phyloP scores from a whole-genome alignment of 1,140 invertebrate genomes.

The Eumeta japonica region DNA sequence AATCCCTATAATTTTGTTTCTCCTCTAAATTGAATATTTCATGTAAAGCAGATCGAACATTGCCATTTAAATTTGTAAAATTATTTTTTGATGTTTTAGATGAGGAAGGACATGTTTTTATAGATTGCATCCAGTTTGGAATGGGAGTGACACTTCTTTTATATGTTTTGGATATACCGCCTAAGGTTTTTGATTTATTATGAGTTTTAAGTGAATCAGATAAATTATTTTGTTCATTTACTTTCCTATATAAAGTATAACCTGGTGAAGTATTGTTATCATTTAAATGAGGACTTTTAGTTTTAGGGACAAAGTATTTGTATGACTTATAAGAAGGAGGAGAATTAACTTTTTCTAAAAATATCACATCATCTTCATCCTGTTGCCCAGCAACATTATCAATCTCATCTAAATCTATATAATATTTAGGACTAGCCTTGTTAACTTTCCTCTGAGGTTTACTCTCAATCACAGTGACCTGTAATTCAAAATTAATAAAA shows the following conservation, averaged over 20 bases:
- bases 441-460: conserved; percentile 22
- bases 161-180: conserved; percentile 38
- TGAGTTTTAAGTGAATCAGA: conserved; percentile 26
- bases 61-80: conserved; percentile 31
- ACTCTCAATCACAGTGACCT: conserved; percentile 36
- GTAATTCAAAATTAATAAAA: conserved; percentile 12
- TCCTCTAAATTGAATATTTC: conserved; percentile 52
- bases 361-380: conserved; percentile 35
- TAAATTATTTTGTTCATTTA: conserved; percentile 19
- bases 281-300: conserved; percentile 9
- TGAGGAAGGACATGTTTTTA: conserved; percentile 16
- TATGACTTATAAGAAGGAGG: conserved; percentile 25
- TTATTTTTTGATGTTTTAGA: conserved; percentile 21
- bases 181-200: conserved; percentile 32
- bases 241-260: conserved; percentile 26
- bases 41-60: conserved; percentile 31
- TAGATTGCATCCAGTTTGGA: conserved; percentile 38
- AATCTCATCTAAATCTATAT: conserved; percentile 35
- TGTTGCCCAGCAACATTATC: conserved; percentile 18
- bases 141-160: conserved; percentile 27
- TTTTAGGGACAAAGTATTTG: conserved; percentile 27
- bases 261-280: conserved; percentile 21
- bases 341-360: conserved; percentile 30
- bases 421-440: conserved; percentile 29
- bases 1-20: conserved; percentile 46